Evolutionary conservation across 2,113 vertebrate genomes (phyloP).

Genomic region (Rattus rattus): DNA sequence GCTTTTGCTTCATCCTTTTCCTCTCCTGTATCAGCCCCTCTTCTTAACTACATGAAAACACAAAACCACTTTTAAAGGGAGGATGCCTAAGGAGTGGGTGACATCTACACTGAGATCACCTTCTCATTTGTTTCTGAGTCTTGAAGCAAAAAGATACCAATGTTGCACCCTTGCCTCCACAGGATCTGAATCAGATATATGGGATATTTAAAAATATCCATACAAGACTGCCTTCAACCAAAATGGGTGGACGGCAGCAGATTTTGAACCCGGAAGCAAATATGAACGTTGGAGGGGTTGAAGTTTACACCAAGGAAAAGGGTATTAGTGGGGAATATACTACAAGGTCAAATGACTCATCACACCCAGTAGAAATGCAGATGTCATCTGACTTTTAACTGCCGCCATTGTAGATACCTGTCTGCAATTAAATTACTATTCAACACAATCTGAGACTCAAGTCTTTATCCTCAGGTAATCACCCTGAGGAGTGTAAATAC

Average conservation of each 20-base stretch:
- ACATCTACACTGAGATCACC: neutral
- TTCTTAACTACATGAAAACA: neutral
- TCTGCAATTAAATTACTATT: neutral
- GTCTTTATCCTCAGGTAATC: neutral
- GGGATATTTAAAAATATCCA: constrained; percentile 20
- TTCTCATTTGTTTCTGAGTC: neutral
- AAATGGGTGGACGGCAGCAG: neutral
- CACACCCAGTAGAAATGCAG: neutral
- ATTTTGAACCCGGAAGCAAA: neutral
- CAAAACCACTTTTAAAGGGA: neutral
- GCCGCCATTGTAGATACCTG: neutral
- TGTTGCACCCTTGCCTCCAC: neutral
- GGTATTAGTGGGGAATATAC: neutral
- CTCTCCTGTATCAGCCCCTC: neutral
- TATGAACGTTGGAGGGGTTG: neutral
- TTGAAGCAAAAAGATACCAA: neutral
- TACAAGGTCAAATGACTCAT: neutral
- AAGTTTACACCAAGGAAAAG: neutral
- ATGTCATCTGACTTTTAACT: neutral
- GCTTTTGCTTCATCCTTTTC: neutral
- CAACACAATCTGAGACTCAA: neutral
- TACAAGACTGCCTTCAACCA: neutral
- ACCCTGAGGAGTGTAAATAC: neutral
- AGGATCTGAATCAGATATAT: neutral
- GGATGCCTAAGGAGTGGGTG: neutral